Evolutionary conservation across 2,113 vertebrate species (phyloP).

Genomic region (Leptodactylus fuscus): DNA sequence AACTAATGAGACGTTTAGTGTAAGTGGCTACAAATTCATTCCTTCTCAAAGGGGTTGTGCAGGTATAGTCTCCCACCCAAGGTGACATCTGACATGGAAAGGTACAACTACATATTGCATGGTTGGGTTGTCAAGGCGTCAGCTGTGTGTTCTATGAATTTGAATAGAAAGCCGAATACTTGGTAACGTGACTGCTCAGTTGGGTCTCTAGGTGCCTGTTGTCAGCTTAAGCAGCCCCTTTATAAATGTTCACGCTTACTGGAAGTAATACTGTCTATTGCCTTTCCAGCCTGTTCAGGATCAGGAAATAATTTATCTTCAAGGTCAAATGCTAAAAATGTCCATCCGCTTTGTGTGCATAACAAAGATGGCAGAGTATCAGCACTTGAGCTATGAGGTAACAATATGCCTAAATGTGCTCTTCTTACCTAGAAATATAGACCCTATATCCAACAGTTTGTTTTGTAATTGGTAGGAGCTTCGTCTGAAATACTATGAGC

Average conservation of each 20-base stretch:
- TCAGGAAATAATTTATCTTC: constrained; percentile 62
- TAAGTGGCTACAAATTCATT: constrained; percentile 58
- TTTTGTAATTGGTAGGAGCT: constrained; percentile 41
- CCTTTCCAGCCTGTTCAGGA: constrained; percentile 68
- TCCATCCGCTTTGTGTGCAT: constrained; percentile 66
- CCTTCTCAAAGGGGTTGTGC: neutral
- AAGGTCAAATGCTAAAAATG: constrained; percentile 37
- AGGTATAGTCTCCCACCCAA: too few species aligned
- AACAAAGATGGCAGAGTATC: constrained; percentile 65
- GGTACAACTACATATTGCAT: too few species aligned
- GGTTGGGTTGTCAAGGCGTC: too few species aligned
- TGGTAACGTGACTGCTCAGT: too few species aligned
- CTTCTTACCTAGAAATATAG: constrained; percentile 6
- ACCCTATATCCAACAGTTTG: too few species aligned
- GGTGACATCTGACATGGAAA: too few species aligned
- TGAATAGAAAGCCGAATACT: too few species aligned
- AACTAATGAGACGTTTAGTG: constrained; percentile 51
- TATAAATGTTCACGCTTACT: too few species aligned
- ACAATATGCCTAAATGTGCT: neutral
- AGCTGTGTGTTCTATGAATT: too few species aligned
- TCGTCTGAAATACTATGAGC: constrained; percentile 30
- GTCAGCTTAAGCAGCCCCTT: too few species aligned
- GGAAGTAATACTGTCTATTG: neutral
- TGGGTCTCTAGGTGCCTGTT: too few species aligned
- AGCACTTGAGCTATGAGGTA: constrained; percentile 72